Percentiles rank a stretch among this genome's conserved stretches.
These are phyloP conservation scores for Coboldia fuscipes DNA, from an alignment of 1,140 invertebrate species.

Conservation along the genomic window DNA sequence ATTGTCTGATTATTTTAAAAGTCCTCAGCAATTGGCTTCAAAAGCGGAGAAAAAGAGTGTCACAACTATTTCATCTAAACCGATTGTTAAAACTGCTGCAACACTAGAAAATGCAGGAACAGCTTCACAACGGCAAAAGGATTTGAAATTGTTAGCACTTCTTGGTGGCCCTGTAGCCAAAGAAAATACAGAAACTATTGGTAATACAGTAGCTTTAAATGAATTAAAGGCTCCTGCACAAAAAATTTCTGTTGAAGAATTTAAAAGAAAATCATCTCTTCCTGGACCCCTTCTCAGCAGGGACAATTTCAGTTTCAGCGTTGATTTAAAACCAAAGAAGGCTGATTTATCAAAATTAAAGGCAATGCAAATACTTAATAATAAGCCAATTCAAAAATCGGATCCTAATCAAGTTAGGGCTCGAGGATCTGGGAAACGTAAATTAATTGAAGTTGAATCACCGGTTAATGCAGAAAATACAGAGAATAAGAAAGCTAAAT, in stretches of 20 bases:
- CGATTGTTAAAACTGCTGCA: too few relatives aligned
- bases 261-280: too few relatives aligned
- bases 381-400: conserved; percentile 38
- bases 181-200: too few relatives aligned
- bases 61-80: too few relatives aligned
- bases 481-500: conserved; percentile 24
- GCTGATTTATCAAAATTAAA: conserved; percentile 36
- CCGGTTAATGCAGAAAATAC: conserved; percentile 22
- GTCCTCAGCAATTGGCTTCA: not conserved
- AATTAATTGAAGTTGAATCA: conserved; percentile 27
- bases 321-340: conserved; percentile 26
- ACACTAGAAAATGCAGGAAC: not conserved
- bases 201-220: too few relatives aligned
- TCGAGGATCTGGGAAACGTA: conserved; percentile 26
- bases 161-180: too few relatives aligned
- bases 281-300: too few relatives aligned
- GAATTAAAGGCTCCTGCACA: too few relatives aligned
- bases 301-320: too few relatives aligned
- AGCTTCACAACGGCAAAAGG: too few relatives aligned
- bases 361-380: conserved; percentile 32
- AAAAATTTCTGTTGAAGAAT: too few relatives aligned
- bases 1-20: conserved; percentile 14
- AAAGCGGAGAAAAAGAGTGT: not conserved
- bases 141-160: too few relatives aligned
- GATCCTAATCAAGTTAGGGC: conserved; percentile 42